These are phyloP conservation scores for Candoia aspera DNA, from an alignment of 2,113 vertebrate genomes.

Conservation along the genomic window DNA sequence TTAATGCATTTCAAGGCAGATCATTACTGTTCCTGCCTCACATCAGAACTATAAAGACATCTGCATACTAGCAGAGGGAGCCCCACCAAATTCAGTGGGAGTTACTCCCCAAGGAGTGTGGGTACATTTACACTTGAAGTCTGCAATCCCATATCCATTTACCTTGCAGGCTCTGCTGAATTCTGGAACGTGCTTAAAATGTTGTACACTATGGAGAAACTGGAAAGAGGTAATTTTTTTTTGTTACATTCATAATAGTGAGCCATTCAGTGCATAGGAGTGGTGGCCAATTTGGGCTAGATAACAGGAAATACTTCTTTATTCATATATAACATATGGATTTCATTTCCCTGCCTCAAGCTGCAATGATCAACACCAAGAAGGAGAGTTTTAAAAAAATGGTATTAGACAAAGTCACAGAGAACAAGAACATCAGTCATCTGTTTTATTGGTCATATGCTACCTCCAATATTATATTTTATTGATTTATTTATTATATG, in stretches of 20 bases:
- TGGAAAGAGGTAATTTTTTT: not conserved
- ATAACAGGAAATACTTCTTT: not conserved
- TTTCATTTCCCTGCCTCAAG: not conserved
- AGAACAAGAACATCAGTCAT: not conserved
- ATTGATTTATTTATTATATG: not conserved
- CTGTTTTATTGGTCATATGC: not conserved
- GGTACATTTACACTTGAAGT: not conserved
- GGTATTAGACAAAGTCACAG: not conserved
- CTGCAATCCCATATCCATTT: not conserved
- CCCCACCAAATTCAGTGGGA: not conserved
- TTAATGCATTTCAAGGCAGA: not conserved
- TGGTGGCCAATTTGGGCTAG: not conserved
- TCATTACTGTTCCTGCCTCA: not conserved
- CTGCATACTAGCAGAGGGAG: not conserved
- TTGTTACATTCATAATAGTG: not conserved
- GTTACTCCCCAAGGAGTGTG: not conserved
- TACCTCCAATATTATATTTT: not conserved
- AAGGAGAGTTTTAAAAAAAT: not conserved
- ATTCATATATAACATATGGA: not conserved
- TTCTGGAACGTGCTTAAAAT: not conserved
- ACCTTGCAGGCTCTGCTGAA: not conserved
- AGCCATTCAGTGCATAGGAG: not conserved
- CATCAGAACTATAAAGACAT: not conserved
- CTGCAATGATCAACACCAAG: not conserved
- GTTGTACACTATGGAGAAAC: not conserved